Conservation (phyloP, 2,113 vertebrate genomes). For the Cygnus atratus region DNA sequence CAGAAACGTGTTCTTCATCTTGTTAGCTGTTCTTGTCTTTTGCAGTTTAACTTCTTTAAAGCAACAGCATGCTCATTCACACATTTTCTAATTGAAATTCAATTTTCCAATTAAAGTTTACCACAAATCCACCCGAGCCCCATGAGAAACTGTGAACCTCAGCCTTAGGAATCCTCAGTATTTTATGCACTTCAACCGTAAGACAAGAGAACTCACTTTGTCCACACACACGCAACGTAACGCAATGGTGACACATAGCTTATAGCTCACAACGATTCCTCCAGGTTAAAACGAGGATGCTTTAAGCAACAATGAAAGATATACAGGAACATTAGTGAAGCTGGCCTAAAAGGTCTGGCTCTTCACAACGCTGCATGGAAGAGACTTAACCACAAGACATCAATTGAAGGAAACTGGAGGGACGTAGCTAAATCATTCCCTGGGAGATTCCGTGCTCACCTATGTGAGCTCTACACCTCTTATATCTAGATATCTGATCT, state of each 20-base stretch:
- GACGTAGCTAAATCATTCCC: background rate
- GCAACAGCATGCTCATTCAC: background rate
- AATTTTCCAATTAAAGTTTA: background rate
- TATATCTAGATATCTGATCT: background rate
- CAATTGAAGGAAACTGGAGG: background rate
- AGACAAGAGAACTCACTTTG: background rate
- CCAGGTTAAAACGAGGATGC: background rate
- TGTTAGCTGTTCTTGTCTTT: background rate
- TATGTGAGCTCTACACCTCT: background rate
- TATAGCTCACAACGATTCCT: background rate
- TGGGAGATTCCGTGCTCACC: background rate
- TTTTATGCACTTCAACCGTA: background rate
- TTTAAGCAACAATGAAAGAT: background rate
- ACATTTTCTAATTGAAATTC: background rate
- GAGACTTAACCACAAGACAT: background rate
- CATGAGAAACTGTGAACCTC: background rate
- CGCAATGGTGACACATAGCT: rapidly evolving
- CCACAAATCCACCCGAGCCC: background rate
- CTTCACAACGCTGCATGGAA: background rate
- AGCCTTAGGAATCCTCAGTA: background rate
- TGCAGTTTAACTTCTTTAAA: background rate
- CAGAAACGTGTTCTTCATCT: background rate
- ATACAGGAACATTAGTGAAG: background rate
- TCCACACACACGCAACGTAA: rapidly evolving
- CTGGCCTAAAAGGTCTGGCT: background rate